These are phyloP conservation scores for Tridacna gigas DNA, from an alignment of 2,888 invertebrate genomes.

Conservation along the genomic window DNA sequence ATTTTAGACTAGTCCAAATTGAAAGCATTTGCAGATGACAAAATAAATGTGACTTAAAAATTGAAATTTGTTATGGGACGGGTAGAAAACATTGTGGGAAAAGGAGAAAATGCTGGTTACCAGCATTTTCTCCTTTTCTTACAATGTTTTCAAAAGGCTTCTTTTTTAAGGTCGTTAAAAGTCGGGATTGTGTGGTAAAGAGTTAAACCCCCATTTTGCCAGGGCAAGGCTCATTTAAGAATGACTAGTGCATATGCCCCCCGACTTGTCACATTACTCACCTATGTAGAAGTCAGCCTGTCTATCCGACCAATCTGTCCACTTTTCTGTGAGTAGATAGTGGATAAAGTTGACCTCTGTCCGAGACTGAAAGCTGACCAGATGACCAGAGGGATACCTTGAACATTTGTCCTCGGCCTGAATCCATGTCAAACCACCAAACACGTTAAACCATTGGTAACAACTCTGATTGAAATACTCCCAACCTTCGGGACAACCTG, in stretches of 20 bases:
- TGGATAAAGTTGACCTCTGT: constrained; percentile 80
- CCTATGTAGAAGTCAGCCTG: constrained; percentile 74
- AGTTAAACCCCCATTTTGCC: background rate
- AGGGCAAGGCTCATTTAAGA: too few relatives aligned
- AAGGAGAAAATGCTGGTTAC: too few relatives aligned
- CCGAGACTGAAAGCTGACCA: constrained; percentile 78
- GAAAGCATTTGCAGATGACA: too few relatives aligned
- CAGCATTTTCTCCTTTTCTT: too few relatives aligned
- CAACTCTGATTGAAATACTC: constrained; percentile 40
- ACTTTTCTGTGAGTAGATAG: constrained; percentile 73
- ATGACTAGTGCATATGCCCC: too few relatives aligned
- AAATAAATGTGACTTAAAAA: too few relatives aligned
- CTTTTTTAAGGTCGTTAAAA: background rate
- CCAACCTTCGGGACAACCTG: constrained; percentile 54
- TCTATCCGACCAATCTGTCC: constrained; percentile 60
- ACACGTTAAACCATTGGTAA: constrained; percentile 53
- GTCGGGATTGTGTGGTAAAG: background rate
- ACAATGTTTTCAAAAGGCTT: background rate
- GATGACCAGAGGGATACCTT: constrained; percentile 68
- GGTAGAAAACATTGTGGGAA: too few relatives aligned
- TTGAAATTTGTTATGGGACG: too few relatives aligned
- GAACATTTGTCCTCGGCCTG: constrained; percentile 72
- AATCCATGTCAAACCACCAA: constrained; percentile 76
- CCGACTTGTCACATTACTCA: constrained; percentile 4
- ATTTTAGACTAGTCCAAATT: too few relatives aligned